phyloP scores from a whole-genome alignment of 2,113 vertebrate species.

The Dipodomys merriami region DNA sequence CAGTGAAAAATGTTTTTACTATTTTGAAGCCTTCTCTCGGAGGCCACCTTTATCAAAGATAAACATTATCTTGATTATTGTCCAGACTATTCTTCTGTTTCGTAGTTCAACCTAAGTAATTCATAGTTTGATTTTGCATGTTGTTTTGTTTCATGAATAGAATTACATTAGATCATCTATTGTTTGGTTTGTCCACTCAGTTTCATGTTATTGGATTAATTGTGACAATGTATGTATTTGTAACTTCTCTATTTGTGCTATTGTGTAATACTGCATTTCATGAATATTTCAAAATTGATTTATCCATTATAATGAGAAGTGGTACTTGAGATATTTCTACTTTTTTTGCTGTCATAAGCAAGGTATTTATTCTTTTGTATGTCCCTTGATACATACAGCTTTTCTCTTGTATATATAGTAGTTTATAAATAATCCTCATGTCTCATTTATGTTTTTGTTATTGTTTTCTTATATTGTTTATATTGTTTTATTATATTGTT shows the following conservation, averaged over 20 bases:
- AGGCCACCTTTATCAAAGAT: not conserved
- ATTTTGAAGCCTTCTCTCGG: not conserved
- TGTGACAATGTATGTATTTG: not conserved
- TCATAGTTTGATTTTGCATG: not conserved
- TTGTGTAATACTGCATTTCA: slow-evolving; percentile 21
- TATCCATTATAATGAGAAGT: not conserved
- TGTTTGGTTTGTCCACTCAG: not conserved
- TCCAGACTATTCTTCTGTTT: not conserved
- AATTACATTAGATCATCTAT: not conserved
- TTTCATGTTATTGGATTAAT: not conserved
- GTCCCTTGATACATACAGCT: not conserved
- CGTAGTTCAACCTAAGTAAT: not conserved
- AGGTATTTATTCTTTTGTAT: not conserved
- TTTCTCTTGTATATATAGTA: not conserved
- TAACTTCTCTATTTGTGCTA: not conserved
- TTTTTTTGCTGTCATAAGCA: slow-evolving; percentile 46
- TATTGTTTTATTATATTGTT: too few relatives aligned
- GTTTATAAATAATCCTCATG: not conserved
- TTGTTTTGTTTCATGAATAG: slow-evolving; percentile 10
- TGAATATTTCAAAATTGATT: slow-evolving; percentile 12
- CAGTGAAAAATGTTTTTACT: not conserved
- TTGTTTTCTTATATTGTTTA: too few relatives aligned
- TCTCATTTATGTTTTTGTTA: not conserved
- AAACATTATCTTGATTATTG: not conserved
- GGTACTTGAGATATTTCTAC: not conserved